Evolutionary conservation across 1,140 invertebrate species (phyloP).

Genomic region (Pantala flavescens): DNA sequence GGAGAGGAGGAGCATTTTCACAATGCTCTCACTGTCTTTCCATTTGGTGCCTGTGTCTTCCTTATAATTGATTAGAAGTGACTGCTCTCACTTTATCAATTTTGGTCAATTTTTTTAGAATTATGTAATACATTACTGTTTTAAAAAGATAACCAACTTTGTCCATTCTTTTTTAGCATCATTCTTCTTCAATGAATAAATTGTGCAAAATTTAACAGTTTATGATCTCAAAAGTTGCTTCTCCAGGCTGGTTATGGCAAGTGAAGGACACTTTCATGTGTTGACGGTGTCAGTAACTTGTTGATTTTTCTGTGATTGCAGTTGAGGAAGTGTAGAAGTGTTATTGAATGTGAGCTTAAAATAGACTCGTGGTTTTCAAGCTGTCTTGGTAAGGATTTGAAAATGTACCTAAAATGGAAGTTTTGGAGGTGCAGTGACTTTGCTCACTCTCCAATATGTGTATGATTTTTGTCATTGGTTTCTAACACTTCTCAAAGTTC

Average conservation of each 20-base stretch:
- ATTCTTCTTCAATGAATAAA: background rate
- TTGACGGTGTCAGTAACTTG: background rate
- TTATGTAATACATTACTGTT: background rate
- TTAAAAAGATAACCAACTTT: background rate
- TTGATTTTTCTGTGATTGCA: slow-evolving; percentile 6
- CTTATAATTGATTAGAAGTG: no score
- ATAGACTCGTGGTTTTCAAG: background rate
- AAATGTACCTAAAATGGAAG: background rate
- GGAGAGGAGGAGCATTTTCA: no score
- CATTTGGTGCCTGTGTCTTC: no score
- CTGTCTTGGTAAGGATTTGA: background rate
- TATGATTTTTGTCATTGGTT: background rate
- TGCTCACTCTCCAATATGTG: background rate
- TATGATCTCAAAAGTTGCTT: background rate
- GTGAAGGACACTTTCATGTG: background rate
- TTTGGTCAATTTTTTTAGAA: background rate
- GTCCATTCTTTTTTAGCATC: background rate
- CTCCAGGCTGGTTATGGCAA: background rate
- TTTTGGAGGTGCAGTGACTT: background rate
- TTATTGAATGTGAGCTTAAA: background rate
- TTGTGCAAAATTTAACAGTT: background rate
- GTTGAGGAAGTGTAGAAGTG: background rate
- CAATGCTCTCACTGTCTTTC: no score
- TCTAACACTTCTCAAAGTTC: background rate
- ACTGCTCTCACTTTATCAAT: no score